Conservation (phyloP, 2,797 vertebrate species). For the Sebastes oblongus region DNA sequence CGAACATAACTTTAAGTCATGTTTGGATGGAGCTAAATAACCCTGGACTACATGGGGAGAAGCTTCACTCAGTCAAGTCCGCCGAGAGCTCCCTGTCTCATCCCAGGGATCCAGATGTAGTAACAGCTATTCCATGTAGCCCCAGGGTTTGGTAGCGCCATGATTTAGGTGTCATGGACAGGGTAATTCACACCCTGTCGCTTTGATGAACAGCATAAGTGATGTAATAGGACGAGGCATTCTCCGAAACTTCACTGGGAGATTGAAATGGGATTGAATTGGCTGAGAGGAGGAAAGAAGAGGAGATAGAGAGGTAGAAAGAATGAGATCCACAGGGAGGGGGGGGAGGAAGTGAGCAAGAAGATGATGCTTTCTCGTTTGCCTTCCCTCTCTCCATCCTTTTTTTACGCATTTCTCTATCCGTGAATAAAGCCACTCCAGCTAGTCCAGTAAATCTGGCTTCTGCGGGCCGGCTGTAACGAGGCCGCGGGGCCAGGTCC, state of each 20-base stretch:
- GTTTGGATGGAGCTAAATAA: conserved; percentile 50
- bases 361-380: conserved; percentile 28
- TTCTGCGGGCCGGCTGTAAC: conserved; percentile 47
- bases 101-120: conserved; percentile 65
- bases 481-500: conserved; percentile 66
- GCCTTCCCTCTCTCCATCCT: conserved; percentile 11
- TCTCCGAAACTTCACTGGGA: conserved; percentile 58
- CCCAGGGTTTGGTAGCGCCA: conserved; percentile 53
- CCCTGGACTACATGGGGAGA: conserved; percentile 18
- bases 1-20: conserved; percentile 28
- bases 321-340: conserved; percentile 25
- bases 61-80: conserved; percentile 27
- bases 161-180: conserved; percentile 77
- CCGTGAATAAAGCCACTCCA: conserved; percentile 68
- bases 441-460: conserved; percentile 67
- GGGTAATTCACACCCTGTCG: conserved; percentile 77
- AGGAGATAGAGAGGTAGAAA: conserved; percentile 11
- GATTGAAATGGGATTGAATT: conserved; percentile 79
- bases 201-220: conserved; percentile 76
- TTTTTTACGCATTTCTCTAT: conserved; percentile 32
- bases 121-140: conserved; percentile 65
- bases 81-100: conserved; percentile 36
- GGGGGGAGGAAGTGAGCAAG: conserved; percentile 13
- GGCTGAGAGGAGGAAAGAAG: conserved; percentile 51
- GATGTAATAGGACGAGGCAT: conserved; percentile 73